Conservation (phyloP, 2,113 vertebrate species). For the Pseudois nayaur region DNA sequence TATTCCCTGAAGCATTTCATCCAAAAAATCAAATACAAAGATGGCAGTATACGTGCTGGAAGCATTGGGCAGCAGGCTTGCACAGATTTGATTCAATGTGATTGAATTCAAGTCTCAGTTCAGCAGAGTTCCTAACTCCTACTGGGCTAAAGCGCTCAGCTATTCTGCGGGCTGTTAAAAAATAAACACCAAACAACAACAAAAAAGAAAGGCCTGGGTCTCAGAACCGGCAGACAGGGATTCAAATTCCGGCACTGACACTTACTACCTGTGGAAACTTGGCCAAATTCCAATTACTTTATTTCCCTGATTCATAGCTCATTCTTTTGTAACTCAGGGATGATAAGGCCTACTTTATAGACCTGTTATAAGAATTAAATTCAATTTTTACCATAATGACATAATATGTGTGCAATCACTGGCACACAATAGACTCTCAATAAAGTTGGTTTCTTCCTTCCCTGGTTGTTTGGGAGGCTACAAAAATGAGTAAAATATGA, state of each 20-base stretch:
- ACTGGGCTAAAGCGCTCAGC: background rate
- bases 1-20: background rate
- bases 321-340: slow-evolving; percentile 7
- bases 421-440: slow-evolving; percentile 17
- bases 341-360: background rate
- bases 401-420: slow-evolving; percentile 1
- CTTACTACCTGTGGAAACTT: background rate
- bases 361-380: slow-evolving; percentile 42
- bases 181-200: background rate
- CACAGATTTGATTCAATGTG: background rate
- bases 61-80: background rate
- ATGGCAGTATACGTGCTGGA: background rate
- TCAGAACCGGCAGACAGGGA: background rate
- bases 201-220: background rate
- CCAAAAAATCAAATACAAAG: background rate
- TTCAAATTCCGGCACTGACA: background rate
- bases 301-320: background rate
- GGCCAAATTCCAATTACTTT: slow-evolving; percentile 29
- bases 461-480: background rate
- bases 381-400: background rate
- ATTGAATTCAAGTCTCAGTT: slow-evolving; percentile 9
- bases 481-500: slow-evolving; percentile 22
- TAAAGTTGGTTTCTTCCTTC: background rate
- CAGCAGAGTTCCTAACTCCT: background rate
- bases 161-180: background rate